These are phyloP conservation scores for Mythimna impura DNA, from an alignment of 2,888 invertebrate species.

Conservation along the genomic window DNA sequence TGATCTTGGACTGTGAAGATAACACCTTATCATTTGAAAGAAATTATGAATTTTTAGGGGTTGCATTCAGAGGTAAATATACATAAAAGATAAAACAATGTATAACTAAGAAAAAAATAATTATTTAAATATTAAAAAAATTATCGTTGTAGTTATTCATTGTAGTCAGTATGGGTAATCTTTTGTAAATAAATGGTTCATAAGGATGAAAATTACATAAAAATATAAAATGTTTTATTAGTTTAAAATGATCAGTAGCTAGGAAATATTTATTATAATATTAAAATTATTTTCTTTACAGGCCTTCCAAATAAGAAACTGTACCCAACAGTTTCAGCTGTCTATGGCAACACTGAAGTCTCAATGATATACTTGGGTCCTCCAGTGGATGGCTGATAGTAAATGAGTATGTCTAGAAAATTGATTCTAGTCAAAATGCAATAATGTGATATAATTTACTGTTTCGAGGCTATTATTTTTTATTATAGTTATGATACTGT, in stretches of 20 bases:
- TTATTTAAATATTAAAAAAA: too few relatives aligned
- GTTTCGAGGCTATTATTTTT: conserved; percentile 54
- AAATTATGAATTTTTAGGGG: conserved; percentile 99
- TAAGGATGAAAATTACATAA: not conserved
- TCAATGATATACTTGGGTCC: conserved; percentile 99
- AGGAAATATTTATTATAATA: not conserved
- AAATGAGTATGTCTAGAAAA: conserved; percentile 64
- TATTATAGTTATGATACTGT: conserved; percentile 10
- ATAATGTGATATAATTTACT: conserved; percentile 71
- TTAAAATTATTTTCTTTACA: conserved; percentile 77
- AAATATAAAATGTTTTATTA: not conserved
- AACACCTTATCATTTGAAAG: conserved; percentile 99
- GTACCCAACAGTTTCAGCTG: conserved; percentile 99
- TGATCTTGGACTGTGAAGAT: conserved; percentile 99
- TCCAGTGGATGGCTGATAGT: conserved; percentile 97
- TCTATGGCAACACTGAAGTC: conserved; percentile 99
- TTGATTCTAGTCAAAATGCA: conserved; percentile 73
- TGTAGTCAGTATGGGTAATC: not conserved
- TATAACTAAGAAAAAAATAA: too few relatives aligned
- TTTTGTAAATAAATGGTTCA: not conserved
- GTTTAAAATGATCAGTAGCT: conserved; percentile 1
- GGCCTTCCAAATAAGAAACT: conserved; percentile 97
- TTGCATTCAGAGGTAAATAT: conserved; percentile 97
- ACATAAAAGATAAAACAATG: not conserved
- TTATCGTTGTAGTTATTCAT: not conserved